Base-by-base conservation (phyloP, 2,797 vertebrate genomes). In the Babyrousa celebensis region DNA sequence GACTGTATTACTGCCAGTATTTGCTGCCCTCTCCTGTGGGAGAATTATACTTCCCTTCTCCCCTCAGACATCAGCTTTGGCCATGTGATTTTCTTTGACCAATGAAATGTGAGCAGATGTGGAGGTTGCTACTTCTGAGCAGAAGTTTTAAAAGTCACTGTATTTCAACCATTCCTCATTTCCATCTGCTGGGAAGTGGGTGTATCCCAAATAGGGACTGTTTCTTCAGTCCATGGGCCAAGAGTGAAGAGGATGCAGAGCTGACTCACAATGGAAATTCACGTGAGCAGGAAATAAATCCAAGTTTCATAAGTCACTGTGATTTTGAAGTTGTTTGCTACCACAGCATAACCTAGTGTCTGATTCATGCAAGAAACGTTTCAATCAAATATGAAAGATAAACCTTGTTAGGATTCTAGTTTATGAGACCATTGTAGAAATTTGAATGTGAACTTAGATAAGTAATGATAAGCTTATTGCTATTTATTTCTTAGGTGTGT, bases 131-230 rank as follows among this genome's bases (percentile, higher is more conserved):
- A 52, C 54, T 95, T 92, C 14, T n/a, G 43, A 92, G 74, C 40
- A 94, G 63, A 85, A 82, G 54, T 72, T 95, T 87, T 91, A 54
- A 91, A 83, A 91, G 89, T 86, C 79, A 70, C 72, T 56, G 27
- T 74, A 7, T 91, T 91, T 83, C 87, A 32, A 71, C 25, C 65
- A 36, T 36, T 94, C 40, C 65, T 94, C 48, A 23, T 89, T 80
- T 67, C 94, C 91, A 95, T 93, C 94, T 94, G 89, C 62, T 83
- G 91, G 93, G 86, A 96, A 93, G 75, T 95, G 67, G 91, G 74
- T 84, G 65, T 77, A 68, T 96, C 85, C 72, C 89, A 75, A 56
- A 95, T 3, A 79, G 70, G 21, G 82, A 85, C 78, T 89, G 54
- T 83, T 95, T 70, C 90, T 85, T 96, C 83, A 68, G 85, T 25